Evolutionary conservation across 2,888 invertebrate species (phyloP).

Genomic region (Pandemis cinnamomeana): DNA sequence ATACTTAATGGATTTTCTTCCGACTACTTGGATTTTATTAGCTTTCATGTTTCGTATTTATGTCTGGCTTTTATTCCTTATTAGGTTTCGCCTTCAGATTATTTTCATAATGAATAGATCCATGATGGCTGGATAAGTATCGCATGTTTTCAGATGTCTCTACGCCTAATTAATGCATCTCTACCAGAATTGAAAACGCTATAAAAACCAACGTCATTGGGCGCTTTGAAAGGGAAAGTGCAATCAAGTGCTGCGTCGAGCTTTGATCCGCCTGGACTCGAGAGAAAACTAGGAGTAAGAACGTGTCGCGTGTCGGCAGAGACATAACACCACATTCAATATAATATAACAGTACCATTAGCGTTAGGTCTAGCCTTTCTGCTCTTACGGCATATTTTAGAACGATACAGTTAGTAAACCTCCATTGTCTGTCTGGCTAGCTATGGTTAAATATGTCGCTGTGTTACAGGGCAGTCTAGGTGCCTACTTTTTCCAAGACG

Average conservation of each 20-base stretch:
- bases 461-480: not conserved
- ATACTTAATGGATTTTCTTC: slow-evolving; percentile 23
- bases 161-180: slow-evolving; percentile 7
- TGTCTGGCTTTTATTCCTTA: slow-evolving; percentile 12
- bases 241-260: slow-evolving; percentile 59
- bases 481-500: not conserved
- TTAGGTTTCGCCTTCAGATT: slow-evolving; percentile 3
- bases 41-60: slow-evolving; percentile 11
- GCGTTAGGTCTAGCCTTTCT: not conserved
- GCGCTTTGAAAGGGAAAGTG: slow-evolving; percentile 75
- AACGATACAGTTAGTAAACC: not conserved
- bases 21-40: slow-evolving; percentile 31
- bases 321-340: not conserved
- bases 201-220: slow-evolving; percentile 37
- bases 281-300: slow-evolving; percentile 42
- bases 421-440: not conserved
- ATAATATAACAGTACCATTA: not conserved
- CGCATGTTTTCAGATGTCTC: slow-evolving; percentile 12
- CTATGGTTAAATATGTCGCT: not conserved
- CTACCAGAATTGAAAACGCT: slow-evolving; percentile 5
- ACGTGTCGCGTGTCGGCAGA: slow-evolving; percentile 19
- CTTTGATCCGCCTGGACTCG: slow-evolving; percentile 43
- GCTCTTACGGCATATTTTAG: not conserved
- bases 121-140: not conserved
- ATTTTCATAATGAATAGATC: slow-evolving; percentile 3